A percentile compares a stretch with the other conserved stretches of the same genome.
phyloP scores from a whole-genome alignment of 2,888 invertebrate species.

The Polietes domitor region DNA sequence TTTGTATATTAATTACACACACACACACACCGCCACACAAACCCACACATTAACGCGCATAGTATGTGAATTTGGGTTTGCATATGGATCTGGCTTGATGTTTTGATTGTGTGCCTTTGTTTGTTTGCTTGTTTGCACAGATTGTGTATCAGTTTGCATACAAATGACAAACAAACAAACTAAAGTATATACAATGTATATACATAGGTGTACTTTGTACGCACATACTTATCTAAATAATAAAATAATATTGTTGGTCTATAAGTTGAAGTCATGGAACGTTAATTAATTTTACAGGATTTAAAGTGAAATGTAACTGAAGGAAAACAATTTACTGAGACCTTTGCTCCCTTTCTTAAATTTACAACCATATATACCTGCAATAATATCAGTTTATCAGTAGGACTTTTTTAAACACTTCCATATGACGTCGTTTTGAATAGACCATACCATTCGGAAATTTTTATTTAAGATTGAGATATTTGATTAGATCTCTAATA shows the following conservation, averaged over 20 bases:
- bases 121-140: slow-evolving; percentile 26
- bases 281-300: slow-evolving; percentile 38
- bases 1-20: slow-evolving; percentile 53
- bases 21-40: too few species aligned
- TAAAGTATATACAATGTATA: too few species aligned
- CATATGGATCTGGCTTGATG: not conserved
- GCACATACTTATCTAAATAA: slow-evolving; percentile 7
- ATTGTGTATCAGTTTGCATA: slow-evolving; percentile 33
- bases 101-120: slow-evolving; percentile 16
- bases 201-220: too few species aligned
- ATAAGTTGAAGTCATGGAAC: not conserved
- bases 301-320: slow-evolving; percentile 3
- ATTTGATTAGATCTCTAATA: too few species aligned
- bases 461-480: too few species aligned
- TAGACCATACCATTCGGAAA: too few species aligned
- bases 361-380: too few species aligned
- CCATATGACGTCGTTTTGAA: too few species aligned
- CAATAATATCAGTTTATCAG: too few species aligned
- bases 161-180: slow-evolving; percentile 31
- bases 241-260: slow-evolving; percentile 33
- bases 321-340: not conserved
- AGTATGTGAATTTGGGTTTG: too few species aligned
- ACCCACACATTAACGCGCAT: not conserved
- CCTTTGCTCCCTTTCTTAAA: too few species aligned
- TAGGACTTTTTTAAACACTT: too few species aligned